Evolutionary conservation across 2,113 vertebrate genomes (phyloP), one percentile per base, ranked within the genome.

Genomic region (Oophaga pumilio): DNA sequence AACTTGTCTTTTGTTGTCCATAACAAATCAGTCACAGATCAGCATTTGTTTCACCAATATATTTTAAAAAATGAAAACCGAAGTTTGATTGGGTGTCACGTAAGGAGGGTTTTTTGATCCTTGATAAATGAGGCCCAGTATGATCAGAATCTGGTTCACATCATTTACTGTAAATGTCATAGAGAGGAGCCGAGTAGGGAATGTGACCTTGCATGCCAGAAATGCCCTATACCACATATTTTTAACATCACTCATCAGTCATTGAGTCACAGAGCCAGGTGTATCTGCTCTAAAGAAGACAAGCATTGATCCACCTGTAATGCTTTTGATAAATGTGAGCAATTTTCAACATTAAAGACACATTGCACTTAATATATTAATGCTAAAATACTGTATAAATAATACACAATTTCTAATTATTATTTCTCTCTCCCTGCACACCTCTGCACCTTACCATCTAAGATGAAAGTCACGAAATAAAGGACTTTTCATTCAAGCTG

Each of bases 221-320:
- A 10, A 28, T 64, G 57, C 17, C 59, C 57, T 82, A 62, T 33
- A 62, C 59, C 79, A 49, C 57, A 82, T 82, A 82, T 64, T 43
- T 64, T 10, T 20, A 50, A n/a, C 28, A 1, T 82, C 79, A 82
- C 79, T 64, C 79, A 82, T 49, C 57, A 49, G 57, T 59, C 59
- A 82, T 62, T 49, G 8, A 43, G 64, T 62, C 22, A 80, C 33
- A 20, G 26, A 18, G 7, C 52, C 79, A 82, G 79, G 79, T 62
- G 57, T 64, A 62, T 64, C 79, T 56, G 43, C n/a, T 53, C 18
- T 43, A 74, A 74, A 1, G 33, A 1, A 74, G 33, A 50, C 33
- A 17, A 4, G 43, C 71, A 49, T 20, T 49, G 33, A 74, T 50
- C 33, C 18, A 74, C 33, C 15, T 74, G 18, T 50, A 74, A 74